A percentile compares a stretch with the other conserved stretches of the same genome.
phyloP scores from a whole-genome alignment of 2,113 vertebrate genomes.

The Agapornis roseicollis region DNA sequence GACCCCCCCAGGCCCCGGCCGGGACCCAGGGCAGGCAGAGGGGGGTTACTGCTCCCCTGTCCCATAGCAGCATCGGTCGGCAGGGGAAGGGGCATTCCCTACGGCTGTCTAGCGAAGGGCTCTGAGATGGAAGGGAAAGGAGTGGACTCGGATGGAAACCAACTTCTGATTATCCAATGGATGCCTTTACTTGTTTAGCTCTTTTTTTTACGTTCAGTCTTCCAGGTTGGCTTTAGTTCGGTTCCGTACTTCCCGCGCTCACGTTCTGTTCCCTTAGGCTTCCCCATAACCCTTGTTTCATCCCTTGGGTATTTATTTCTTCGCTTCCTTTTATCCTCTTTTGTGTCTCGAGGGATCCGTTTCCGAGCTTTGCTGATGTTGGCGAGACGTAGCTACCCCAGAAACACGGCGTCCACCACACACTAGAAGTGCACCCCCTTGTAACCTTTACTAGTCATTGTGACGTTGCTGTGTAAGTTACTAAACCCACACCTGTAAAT shows the following conservation, averaged over 20 bases:
- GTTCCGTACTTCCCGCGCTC: slow-evolving; percentile 65
- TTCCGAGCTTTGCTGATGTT: slow-evolving; percentile 67
- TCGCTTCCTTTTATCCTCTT: slow-evolving; percentile 51
- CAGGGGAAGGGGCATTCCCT: not conserved
- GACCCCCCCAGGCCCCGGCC: not conserved
- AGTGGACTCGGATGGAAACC: slow-evolving; percentile 40
- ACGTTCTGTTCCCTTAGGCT: slow-evolving; percentile 78
- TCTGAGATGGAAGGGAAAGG: not conserved
- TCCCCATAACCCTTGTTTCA: slow-evolving; percentile 72
- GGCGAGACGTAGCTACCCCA: slow-evolving; percentile 67
- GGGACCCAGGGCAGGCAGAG: not conserved
- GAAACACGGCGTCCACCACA: slow-evolving; percentile 60
- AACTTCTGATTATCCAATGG: slow-evolving; percentile 71
- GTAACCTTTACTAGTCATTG: slow-evolving; percentile 78
- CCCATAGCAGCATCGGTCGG: not conserved
- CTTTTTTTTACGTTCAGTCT: slow-evolving; percentile 77
- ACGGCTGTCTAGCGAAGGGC: slow-evolving; percentile 24
- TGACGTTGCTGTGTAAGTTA: slow-evolving; percentile 81
- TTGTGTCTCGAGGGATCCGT: slow-evolving; percentile 14
- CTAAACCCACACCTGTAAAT: slow-evolving; percentile 77
- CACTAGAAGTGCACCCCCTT: slow-evolving; percentile 75
- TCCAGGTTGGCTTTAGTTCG: slow-evolving; percentile 67
- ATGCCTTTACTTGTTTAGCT: slow-evolving; percentile 78
- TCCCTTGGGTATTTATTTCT: slow-evolving; percentile 89
- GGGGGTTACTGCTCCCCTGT: not conserved